Evolutionary conservation across 2,888 invertebrate species (phyloP), one percentile per base, ranked within the genome.

Genomic region (Asteroscopus sphinx): DNA sequence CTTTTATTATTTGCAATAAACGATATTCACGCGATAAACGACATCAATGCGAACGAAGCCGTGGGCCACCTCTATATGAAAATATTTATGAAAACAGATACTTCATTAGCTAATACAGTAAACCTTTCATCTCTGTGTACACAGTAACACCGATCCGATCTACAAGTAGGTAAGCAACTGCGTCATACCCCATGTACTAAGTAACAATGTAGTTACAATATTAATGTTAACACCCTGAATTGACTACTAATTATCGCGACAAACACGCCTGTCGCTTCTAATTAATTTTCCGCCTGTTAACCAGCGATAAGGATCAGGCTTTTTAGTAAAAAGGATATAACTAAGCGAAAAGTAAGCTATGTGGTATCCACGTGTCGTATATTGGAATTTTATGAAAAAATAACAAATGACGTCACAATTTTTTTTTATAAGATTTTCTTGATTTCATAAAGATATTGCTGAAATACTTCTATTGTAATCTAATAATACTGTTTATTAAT

Each of bases 231-330:
- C 81, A 75, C 68, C n/a, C n/a, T n/a, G 68, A 75, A 77, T 82
- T 68, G 70, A 76, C 78, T 72, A 80, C 81, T 85, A 85, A 88
- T 89, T 86, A 87, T 79, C 77, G 71, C 73, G 81, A 73, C 80
- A 79, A 83, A 81, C 79, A 77, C 76, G 77, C 82, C 81, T 83
- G 80, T 80, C 82, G 79, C 73, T 67, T 70, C 74, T 81, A 84
- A 90, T 91, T 85, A 88, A 87, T 89, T 86, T 83, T 79, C 73
- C 78, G 79, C 77, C 72, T 81, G 81, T 81, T 82, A 76, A 71
- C 73, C 68, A 59, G 46, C 68, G 82, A 84, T 86, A 83, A 81
- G 71, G 64, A 80, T 79, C 75, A 72, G 63, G 60, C 63, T 70
- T 86, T 86, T 84, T 86, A 85, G 85, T 86, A 82, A 83, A 77